Evolutionary conservation across 2,888 invertebrate species (phyloP).

Genomic region (Steromphala cineraria): DNA sequence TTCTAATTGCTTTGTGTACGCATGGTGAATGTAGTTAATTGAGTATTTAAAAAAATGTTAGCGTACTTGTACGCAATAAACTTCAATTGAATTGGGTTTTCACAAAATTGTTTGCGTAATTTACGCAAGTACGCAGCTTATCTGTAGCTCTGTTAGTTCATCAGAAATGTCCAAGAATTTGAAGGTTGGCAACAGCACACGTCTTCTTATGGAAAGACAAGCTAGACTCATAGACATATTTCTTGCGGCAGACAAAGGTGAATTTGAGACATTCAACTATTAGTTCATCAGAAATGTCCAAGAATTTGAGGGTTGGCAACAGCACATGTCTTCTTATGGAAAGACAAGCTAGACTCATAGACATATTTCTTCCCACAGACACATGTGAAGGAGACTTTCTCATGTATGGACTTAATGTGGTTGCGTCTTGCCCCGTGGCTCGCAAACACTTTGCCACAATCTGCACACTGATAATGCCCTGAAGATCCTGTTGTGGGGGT

Average conservation of each 20-base stretch:
- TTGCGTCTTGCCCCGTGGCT: neutral
- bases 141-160: too few species aligned
- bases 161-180: too few species aligned
- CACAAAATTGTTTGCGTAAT: too few species aligned
- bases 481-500: neutral
- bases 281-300: too few species aligned
- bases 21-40: too few species aligned
- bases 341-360: neutral
- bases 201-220: neutral
- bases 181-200: too few species aligned
- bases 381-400: neutral
- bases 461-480: neutral
- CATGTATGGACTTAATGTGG: conserved; percentile 8
- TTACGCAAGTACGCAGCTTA: too few species aligned
- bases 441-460: neutral
- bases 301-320: too few species aligned
- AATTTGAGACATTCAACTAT: neutral
- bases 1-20: too few species aligned
- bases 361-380: conserved; percentile 9
- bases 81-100: too few species aligned
- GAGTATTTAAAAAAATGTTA: too few species aligned
- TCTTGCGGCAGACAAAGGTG: neutral
- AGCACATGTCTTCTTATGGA: neutral
- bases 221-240: neutral
- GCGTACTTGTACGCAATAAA: too few species aligned